Evolutionary conservation across 2,113 vertebrate species (phyloP), one percentile per base, ranked within the genome.

Genomic region (Xiphophorus hellerii): DNA sequence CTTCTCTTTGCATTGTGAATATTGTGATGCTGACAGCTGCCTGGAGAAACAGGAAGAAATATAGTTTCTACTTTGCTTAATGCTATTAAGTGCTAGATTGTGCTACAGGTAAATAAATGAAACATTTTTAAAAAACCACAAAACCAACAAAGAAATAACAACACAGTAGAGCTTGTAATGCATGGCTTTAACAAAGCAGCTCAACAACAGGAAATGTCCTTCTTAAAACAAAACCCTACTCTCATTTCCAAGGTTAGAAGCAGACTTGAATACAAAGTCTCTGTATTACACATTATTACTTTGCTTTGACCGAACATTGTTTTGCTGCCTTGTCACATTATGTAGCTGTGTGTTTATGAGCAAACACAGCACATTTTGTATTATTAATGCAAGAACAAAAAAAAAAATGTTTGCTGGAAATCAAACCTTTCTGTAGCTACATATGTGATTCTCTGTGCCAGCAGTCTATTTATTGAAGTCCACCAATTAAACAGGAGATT

Each of bases 391-490:
- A 62, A 29, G n/a, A 66, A 69, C 48, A 70, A 68, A 58, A 62
- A 30, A 65, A 22, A 6, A 35, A 35, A 35, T 35, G 33, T 82
- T 85, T 72, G 29, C 60, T 1, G 0, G 17, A 71, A 69, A 25
- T 35, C 42, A 80, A 68, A 67, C 29, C 20, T 70, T 62, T 35
- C 0, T 79, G 14, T 44, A 44, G 42, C 5, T 17, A 79, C 62
- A 84, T 75, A 75, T 82, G 80, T 66, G 64, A 83, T 78, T 78
- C 74, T 72, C 48, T 73, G 20, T 69, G 58, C 69, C 71, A 58
- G 67, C 0, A 6, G 62, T 70, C 81, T 80, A 62, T 70, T 82
- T 54, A 54, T 7, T 25, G 51, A 25, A 54, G 7, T 25, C 6
- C 22, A 8, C 20, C 17, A 8, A 9, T 54, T 54, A 25, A 54